These are phyloP conservation scores for Ichneumon xanthorius DNA, from an alignment of 2,888 invertebrate species.

Conservation along the genomic window DNA sequence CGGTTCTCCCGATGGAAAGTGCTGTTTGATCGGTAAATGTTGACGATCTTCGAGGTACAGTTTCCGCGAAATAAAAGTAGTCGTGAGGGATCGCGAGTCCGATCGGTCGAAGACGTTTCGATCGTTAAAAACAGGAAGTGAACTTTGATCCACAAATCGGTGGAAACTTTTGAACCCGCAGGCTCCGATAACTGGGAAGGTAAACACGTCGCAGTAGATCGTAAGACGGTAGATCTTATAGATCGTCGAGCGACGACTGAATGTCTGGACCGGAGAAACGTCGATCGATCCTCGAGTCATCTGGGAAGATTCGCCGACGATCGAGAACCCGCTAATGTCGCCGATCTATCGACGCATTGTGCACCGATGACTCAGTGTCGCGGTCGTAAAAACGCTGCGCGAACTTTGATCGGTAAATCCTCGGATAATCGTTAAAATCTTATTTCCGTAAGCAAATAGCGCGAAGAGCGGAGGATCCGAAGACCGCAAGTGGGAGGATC, in stretches of 20 bases:
- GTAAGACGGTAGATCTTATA: neutral
- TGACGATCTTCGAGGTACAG: neutral
- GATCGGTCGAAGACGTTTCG: neutral
- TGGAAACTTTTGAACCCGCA: neutral
- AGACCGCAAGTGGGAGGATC: conserved; percentile 16
- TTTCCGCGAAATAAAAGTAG: neutral
- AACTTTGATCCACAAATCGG: conserved; percentile 2
- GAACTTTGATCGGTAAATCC: conserved; percentile 53
- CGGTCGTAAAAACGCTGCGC: neutral
- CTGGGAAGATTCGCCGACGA: neutral
- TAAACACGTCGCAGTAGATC: neutral
- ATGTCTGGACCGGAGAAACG: neutral
- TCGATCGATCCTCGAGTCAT: neutral
- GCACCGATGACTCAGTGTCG: neutral
- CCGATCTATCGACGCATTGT: neutral
- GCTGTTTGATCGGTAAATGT: conserved; percentile 1
- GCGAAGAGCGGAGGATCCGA: neutral
- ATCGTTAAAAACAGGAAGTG: neutral
- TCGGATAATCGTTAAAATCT: conserved; percentile 26
- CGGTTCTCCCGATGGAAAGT: neutral
- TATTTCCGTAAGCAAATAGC: neutral
- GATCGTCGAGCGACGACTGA: neutral
- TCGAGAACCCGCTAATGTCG: neutral
- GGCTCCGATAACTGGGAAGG: no score
- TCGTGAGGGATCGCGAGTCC: neutral